phyloP scores from a whole-genome alignment of 2,113 vertebrate species.

The Narcine bancroftii region DNA sequence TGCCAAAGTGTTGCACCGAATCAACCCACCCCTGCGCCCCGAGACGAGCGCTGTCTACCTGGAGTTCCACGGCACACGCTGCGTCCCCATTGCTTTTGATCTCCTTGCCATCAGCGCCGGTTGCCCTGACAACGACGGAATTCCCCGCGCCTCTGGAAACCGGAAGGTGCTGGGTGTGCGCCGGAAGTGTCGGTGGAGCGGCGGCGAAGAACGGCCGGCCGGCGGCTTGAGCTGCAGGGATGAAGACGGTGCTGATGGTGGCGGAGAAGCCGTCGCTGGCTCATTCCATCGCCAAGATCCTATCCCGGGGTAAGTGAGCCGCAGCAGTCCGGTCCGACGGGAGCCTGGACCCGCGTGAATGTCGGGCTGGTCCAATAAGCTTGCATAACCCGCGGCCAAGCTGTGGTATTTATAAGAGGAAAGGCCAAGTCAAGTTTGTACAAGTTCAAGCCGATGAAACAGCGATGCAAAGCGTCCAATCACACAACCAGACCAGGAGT shows the following conservation, averaged over 20 bases:
- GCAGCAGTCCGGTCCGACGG: not conserved
- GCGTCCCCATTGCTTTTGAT: too few relatives aligned
- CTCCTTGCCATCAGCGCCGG: too few relatives aligned
- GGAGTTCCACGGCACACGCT: not conserved
- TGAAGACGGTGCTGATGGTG: slow-evolving; percentile 89
- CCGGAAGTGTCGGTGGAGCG: not conserved
- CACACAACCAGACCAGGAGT: too few relatives aligned
- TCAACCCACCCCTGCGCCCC: too few relatives aligned
- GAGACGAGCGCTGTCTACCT: not conserved
- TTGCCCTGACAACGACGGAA: not conserved
- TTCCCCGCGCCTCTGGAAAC: too few relatives aligned
- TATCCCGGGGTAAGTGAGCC: slow-evolving; percentile 74
- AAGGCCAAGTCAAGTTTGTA: too few relatives aligned
- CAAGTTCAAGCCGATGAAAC: too few relatives aligned
- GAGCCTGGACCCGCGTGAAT: not conserved
- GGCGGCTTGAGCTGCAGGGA: slow-evolving; percentile 41
- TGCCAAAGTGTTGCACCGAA: too few relatives aligned
- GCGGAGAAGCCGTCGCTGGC: slow-evolving; percentile 93
- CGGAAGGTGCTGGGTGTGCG: not conserved
- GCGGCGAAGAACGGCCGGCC: not conserved
- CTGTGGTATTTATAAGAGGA: not conserved
- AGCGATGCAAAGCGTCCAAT: too few relatives aligned
- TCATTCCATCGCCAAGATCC: slow-evolving; percentile 90
- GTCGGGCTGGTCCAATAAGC: not conserved
- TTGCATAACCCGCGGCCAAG: too few relatives aligned